These are phyloP conservation scores for human (Homo sapiens) DNA, from an alignment of 2,113 vertebrate genomes.

Conservation along the genomic window GRCh38 chr6:162089501-162090000, in stretches of 20 bases:
- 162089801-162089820: background rate
- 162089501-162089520: background rate
- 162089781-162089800: background rate
- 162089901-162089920: background rate
- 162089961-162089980: background rate
- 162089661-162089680: background rate
- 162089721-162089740: background rate
- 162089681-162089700: background rate
- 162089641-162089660: background rate
- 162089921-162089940: background rate
- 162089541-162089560: background rate
- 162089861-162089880: background rate
- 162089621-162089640: background rate
- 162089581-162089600: background rate
- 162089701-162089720: background rate
- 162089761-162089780: background rate
- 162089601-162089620: background rate
- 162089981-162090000: background rate
- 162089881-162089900: fast-evolving
- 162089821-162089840: background rate
- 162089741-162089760: background rate
- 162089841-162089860: background rate
- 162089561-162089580: background rate
- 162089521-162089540: background rate
- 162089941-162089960: background rate